These are phyloP conservation scores for Ostrea denselamellosa DNA, from an alignment of 1,140 invertebrate species.

Conservation along the genomic window DNA sequence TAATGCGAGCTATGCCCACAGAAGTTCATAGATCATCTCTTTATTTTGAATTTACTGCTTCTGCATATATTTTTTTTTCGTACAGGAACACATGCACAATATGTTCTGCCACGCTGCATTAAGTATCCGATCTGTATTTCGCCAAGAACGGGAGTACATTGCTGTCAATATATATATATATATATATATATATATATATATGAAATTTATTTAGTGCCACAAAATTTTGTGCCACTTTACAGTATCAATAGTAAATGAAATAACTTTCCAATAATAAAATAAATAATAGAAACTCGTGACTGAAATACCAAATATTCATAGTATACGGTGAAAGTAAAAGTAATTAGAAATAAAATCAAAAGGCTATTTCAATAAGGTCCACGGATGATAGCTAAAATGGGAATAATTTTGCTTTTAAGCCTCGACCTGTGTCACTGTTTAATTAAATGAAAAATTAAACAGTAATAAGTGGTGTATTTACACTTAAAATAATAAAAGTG, in stretches of 20 bases:
- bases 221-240: not conserved
- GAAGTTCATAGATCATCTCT: not conserved
- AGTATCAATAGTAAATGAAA: not conserved
- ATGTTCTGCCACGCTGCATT: not conserved
- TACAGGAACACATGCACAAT: not conserved
- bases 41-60: not conserved
- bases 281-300: not conserved
- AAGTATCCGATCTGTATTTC: not conserved
- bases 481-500: too few relatives aligned
- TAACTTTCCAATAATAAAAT: not conserved
- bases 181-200: not conserved
- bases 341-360: too few relatives aligned
- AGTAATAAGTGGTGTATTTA: too few relatives aligned
- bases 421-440: too few relatives aligned
- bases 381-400: too few relatives aligned
- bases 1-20: not conserved
- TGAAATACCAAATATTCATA: constrained; percentile 16
- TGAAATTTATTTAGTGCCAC: not conserved
- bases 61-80: not conserved
- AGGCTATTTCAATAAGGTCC: too few relatives aligned
- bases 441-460: too few relatives aligned
- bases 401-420: too few relatives aligned
- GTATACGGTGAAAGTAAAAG: not conserved
- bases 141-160: not conserved
- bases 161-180: not conserved